These are phyloP conservation scores for Parotocinclus haroldoi DNA, from an alignment of 2,797 vertebrate genomes.

Conservation along the genomic window DNA sequence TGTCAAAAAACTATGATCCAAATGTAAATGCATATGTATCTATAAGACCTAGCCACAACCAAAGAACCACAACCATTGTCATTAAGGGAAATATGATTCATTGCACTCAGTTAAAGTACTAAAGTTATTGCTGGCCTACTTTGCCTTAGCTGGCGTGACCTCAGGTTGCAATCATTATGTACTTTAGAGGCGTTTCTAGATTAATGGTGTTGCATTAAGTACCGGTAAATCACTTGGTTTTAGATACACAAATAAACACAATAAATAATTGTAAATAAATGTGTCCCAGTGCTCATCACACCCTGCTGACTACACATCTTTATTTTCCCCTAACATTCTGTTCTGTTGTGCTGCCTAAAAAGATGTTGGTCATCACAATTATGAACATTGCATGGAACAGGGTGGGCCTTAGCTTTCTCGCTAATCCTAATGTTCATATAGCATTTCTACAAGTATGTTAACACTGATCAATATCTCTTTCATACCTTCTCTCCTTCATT, in stretches of 20 bases:
- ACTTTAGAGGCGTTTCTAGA: conserved; percentile 19
- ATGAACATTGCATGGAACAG: conserved; percentile 20
- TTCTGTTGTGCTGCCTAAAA: conserved; percentile 28
- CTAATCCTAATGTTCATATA: conserved; percentile 12
- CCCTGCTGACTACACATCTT: background rate
- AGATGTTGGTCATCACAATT: conserved; percentile 19
- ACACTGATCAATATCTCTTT: conserved; percentile 23
- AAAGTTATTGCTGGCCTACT: conserved; percentile 12
- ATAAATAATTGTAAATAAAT: background rate
- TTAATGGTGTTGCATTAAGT: conserved; percentile 28
- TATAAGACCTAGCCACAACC: too few species aligned
- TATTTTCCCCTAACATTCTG: background rate
- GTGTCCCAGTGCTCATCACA: background rate
- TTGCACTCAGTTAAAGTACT: background rate
- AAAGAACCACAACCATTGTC: conserved; percentile 8
- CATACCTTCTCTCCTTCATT: conserved; percentile 2
- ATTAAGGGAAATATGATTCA: conserved; percentile 18
- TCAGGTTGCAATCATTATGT: conserved; percentile 6
- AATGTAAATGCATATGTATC: too few species aligned
- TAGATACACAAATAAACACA: conserved; percentile 3
- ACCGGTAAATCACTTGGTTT: background rate
- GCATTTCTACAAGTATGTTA: conserved; percentile 16
- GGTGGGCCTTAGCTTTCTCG: background rate
- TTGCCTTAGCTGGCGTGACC: conserved; percentile 30
- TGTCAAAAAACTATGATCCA: too few species aligned